phyloP scores from a whole-genome alignment of 2,113 vertebrate genomes.

The Nesoenas mayeri region DNA sequence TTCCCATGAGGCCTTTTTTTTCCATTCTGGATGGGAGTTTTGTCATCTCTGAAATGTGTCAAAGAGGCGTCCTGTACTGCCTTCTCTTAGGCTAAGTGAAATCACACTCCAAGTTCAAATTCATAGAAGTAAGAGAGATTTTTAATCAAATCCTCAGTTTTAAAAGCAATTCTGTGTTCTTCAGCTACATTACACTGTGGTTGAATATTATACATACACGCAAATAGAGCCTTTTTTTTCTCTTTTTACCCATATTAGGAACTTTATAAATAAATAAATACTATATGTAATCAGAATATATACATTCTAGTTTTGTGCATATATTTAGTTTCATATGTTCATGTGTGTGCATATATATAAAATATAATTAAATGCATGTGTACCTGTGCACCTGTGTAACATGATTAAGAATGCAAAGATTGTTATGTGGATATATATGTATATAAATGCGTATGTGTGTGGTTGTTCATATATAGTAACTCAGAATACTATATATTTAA shows the following conservation, averaged over 20 bases:
- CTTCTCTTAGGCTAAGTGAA: not conserved
- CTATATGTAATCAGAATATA: not conserved
- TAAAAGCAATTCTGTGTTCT: not conserved
- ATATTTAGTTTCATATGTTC: not conserved
- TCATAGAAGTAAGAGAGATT: not conserved
- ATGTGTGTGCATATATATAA: not conserved
- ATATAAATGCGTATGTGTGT: not conserved
- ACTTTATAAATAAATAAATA: not conserved
- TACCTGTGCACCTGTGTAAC: not conserved
- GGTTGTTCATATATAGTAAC: not conserved
- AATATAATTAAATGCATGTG: not conserved
- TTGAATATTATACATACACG: not conserved
- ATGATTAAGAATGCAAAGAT: not conserved
- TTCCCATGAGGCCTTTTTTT: not conserved
- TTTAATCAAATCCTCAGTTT: not conserved
- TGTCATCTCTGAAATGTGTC: not conserved
- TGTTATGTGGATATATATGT: accelerated
- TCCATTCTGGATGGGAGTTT: not conserved
- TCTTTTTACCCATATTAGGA: not conserved
- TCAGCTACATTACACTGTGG: not conserved
- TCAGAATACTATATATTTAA: not conserved
- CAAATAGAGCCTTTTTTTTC: not conserved
- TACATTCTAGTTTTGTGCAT: not conserved
- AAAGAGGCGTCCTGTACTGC: not conserved
- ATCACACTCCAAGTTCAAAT: not conserved